These are phyloP conservation scores for Zelleria hepariella DNA, from an alignment of 2,888 invertebrate species.

Conservation along the genomic window DNA sequence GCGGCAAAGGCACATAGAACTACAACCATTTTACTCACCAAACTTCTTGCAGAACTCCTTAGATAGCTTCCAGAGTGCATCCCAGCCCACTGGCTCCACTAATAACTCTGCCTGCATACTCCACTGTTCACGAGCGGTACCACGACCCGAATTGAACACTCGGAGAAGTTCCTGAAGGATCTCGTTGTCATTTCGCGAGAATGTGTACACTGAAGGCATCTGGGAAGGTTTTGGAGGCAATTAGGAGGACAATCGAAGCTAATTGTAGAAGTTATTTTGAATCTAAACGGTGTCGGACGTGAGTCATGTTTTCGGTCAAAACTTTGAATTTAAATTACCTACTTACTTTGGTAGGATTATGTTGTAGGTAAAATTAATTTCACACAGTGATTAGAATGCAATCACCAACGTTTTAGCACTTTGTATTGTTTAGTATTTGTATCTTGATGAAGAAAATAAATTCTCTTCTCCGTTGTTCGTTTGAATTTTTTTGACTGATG, in stretches of 20 bases:
- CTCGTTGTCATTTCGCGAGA: constrained; percentile 50
- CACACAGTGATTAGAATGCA: too few species aligned
- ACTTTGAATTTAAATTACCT: too few species aligned
- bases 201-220: constrained; percentile 58
- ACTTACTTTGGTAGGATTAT: not conserved
- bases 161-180: constrained; percentile 44
- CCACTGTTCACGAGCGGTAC: constrained; percentile 58
- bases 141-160: constrained; percentile 46
- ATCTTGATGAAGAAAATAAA: too few species aligned
- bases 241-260: not conserved
- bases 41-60: constrained; percentile 75
- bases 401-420: too few species aligned
- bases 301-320: not conserved
- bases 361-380: too few species aligned
- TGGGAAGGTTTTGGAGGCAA: constrained; percentile 13
- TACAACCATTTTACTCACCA: constrained; percentile 40
- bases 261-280: not conserved
- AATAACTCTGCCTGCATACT: constrained; percentile 65
- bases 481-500: too few species aligned
- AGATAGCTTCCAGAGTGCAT: constrained; percentile 79
- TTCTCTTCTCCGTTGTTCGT: too few species aligned
- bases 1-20: too few species aligned
- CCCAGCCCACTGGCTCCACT: constrained; percentile 78
- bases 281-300: not conserved
- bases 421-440: too few species aligned